Conservation (phyloP, 2,888 invertebrate genomes). For the Meganola albula region DNA sequence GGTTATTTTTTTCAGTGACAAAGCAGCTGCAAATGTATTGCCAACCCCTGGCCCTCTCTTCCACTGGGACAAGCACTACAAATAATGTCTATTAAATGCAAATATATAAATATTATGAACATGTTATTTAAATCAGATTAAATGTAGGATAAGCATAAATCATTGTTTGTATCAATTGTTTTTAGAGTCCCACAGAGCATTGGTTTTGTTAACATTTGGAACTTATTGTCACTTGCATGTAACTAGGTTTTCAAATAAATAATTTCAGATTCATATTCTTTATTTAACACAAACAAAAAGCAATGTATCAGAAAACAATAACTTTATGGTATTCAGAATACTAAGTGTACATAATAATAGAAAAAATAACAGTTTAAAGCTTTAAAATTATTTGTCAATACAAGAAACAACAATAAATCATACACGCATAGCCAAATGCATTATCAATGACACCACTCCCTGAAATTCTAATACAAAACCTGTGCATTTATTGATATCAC, state of each 20-base stretch:
- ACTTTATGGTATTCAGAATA: conserved; percentile 20
- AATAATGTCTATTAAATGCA: conserved; percentile 20
- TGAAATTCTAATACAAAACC: too few relatives aligned
- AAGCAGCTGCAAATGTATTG: conserved; percentile 47
- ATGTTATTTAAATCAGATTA: conserved; percentile 27
- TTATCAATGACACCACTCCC: too few relatives aligned
- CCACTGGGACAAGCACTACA: conserved; percentile 76
- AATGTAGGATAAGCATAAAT: conserved; percentile 23
- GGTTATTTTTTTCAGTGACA: conserved; percentile 41
- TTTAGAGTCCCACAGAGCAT: too few relatives aligned
- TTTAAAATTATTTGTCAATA: too few relatives aligned
- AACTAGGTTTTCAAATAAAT: conserved; percentile 10
- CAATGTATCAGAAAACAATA: conserved; percentile 23
- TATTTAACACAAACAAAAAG: conserved; percentile 24
- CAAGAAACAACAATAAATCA: too few relatives aligned
- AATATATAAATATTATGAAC: conserved; percentile 7
- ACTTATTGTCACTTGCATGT: background rate
- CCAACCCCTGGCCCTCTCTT: conserved; percentile 78
- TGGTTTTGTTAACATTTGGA: too few relatives aligned
- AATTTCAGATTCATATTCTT: conserved; percentile 11
- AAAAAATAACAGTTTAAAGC: too few relatives aligned
- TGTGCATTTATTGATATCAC: too few relatives aligned
- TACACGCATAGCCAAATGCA: too few relatives aligned
- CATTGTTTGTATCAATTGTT: too few relatives aligned
- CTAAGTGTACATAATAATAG: too few relatives aligned